Conservation (phyloP, 2,888 invertebrate species). For the Caenorhabditis afra region DNA sequence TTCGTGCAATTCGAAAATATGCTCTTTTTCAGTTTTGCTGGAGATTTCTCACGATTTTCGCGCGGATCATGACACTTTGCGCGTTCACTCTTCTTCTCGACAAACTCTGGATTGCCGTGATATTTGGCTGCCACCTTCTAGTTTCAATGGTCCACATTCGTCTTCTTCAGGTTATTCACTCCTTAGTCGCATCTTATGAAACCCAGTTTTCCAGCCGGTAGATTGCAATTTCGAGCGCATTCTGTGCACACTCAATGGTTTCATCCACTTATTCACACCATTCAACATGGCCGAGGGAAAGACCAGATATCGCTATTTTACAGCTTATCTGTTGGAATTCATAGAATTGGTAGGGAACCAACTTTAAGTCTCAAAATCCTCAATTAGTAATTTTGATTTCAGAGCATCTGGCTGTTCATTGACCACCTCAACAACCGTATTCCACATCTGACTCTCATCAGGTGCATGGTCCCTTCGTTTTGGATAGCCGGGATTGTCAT, state of each 20-base stretch:
- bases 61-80: slow-evolving; percentile 63
- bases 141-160: slow-evolving; percentile 55
- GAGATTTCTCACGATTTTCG: slow-evolving; percentile 68
- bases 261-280: slow-evolving; percentile 73
- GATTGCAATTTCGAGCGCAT: too few species aligned
- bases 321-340: slow-evolving; percentile 68
- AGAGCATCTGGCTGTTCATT: slow-evolving; percentile 16
- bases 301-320: slow-evolving; percentile 65
- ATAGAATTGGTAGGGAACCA: slow-evolving; percentile 66
- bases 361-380: neutral
- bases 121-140: slow-evolving; percentile 50
- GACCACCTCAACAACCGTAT: neutral
- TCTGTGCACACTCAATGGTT: slow-evolving; percentile 55
- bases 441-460: too few species aligned
- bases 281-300: slow-evolving; percentile 75
- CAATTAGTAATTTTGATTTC: neutral
- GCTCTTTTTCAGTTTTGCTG: slow-evolving; percentile 69
- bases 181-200: too few species aligned
- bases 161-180: slow-evolving; percentile 57
- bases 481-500: slow-evolving; percentile 57
- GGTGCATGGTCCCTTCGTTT: slow-evolving; percentile 8
- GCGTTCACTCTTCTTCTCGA: slow-evolving; percentile 23
- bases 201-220: too few species aligned
- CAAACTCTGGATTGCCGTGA: too few species aligned
- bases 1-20: slow-evolving; percentile 1